phyloP scores from a whole-genome alignment of 2,888 invertebrate genomes.

The Steromphala cineraria region DNA sequence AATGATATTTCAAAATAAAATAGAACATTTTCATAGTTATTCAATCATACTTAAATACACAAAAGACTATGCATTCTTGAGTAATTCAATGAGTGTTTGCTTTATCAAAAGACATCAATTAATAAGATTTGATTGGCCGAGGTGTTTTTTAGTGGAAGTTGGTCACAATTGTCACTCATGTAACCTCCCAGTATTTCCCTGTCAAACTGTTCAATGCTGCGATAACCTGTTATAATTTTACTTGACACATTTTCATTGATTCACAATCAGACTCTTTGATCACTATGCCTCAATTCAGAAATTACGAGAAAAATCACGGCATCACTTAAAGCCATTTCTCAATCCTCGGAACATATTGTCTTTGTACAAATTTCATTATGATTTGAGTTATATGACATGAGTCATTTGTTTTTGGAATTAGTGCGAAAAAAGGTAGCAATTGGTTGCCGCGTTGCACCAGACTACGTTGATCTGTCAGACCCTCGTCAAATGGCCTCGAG shows the following conservation, averaged over 20 bases:
- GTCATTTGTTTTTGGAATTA: slow-evolving; percentile 17
- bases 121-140: too few relatives aligned
- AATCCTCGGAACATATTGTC: background rate
- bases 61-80: too few relatives aligned
- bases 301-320: background rate
- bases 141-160: too few relatives aligned
- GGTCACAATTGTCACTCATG: background rate
- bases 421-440: background rate
- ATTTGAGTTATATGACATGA: slow-evolving; percentile 13
- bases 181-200: background rate
- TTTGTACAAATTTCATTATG: slow-evolving; percentile 15
- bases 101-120: too few relatives aligned
- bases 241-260: slow-evolving; percentile 13
- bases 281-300: background rate
- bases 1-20: too few relatives aligned
- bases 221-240: slow-evolving; percentile 7
- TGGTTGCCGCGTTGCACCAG: background rate
- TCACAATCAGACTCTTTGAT: background rate
- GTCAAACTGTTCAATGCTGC: background rate
- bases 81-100: too few relatives aligned
- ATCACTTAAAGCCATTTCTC: background rate
- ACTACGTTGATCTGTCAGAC: background rate
- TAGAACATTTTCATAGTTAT: too few relatives aligned
- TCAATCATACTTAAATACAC: too few relatives aligned
- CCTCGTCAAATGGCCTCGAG: background rate